These are phyloP conservation scores for Clunio marinus DNA, from an alignment of 2,888 invertebrate genomes.

Conservation along the genomic window DNA sequence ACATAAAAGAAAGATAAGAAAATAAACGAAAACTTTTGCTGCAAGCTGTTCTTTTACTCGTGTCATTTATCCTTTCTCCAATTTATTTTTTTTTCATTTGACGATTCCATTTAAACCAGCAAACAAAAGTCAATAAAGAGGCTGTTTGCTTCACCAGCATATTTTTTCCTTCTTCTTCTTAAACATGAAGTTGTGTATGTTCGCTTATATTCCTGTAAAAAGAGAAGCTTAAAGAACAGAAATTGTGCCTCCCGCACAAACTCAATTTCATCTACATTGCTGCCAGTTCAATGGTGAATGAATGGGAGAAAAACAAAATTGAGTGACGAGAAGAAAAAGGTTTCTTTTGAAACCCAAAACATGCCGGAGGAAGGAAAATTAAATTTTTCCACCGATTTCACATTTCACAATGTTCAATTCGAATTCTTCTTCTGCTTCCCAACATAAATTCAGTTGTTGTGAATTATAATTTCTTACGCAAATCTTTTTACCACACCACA, in stretches of 20 bases:
- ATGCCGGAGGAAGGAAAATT: constrained; percentile 6
- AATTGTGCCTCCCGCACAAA: too few species aligned
- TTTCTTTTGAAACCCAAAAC: not conserved
- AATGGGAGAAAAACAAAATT: not conserved
- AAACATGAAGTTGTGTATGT: not conserved
- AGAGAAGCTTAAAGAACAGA: too few species aligned
- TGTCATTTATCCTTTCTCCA: not conserved
- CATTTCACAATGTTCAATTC: not conserved
- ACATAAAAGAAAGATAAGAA: not conserved
- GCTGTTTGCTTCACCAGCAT: constrained; percentile 8
- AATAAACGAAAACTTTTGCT: not conserved
- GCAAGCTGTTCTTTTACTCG: not conserved
- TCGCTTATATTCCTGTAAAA: not conserved
- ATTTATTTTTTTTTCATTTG: not conserved
- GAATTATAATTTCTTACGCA: not conserved
- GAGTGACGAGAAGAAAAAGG: not conserved
- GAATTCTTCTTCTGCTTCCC: too few species aligned
- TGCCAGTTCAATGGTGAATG: too few species aligned
- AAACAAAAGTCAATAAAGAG: constrained; percentile 33
- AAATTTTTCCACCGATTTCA: constrained; percentile 3
- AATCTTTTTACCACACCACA: not conserved
- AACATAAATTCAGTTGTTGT: not conserved
- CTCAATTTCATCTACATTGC: too few species aligned
- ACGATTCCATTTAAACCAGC: constrained; percentile 19
- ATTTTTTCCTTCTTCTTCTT: not conserved